Evolutionary conservation across 2,113 vertebrate species (phyloP), one percentile per base, ranked within the genome.

Genomic region (Cinclus cinclus): DNA sequence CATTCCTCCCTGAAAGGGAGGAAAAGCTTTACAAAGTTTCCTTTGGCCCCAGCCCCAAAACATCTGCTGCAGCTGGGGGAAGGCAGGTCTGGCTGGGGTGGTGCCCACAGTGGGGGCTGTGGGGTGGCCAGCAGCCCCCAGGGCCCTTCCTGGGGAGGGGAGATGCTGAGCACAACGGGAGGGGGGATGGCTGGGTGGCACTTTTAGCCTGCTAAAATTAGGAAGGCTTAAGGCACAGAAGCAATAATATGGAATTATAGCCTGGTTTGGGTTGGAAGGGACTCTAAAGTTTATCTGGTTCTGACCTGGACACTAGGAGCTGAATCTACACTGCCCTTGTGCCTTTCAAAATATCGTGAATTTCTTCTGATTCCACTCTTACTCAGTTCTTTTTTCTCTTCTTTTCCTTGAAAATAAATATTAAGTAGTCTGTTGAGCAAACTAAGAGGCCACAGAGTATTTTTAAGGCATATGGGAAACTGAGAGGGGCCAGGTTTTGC

Each of bases 21-120:
- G 97, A 97, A 98, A 97, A 97, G 70, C 50, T 87, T 96, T 89
- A 91, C 92, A 95, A 96, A 92, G 63, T 97, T 98, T 97, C 97
- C 90, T 64, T 92, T 94, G 92, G 88, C 92, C 87, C 85, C 93
- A 96, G 21, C 97, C 96, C 70, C 95, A 97, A 96, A 98, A 98
- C 97, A 98, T 98, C 98, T 98, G 98, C 81, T 94, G 89, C 74
- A 97, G 78, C 56, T 31, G 39, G 31, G 53, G 31, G 30, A 81
- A 78, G 64, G 92, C 86, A 84, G 78, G 18, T 30, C 60, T 55
- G 31, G 4, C 33, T 2, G 52, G 37, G 6, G 15, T 0, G 41
- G 22, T 77, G 83, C 60, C 80, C 41, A 49, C 33, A 14, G 44
- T 2, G 9, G 44, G 49, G 37, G 5, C 28, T 25, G 14, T 2